Percentiles rank a stretch among this genome's conserved stretches.
phyloP scores from a whole-genome alignment of 2,113 vertebrate species.

The Hippoglossus stenolepis region DNA sequence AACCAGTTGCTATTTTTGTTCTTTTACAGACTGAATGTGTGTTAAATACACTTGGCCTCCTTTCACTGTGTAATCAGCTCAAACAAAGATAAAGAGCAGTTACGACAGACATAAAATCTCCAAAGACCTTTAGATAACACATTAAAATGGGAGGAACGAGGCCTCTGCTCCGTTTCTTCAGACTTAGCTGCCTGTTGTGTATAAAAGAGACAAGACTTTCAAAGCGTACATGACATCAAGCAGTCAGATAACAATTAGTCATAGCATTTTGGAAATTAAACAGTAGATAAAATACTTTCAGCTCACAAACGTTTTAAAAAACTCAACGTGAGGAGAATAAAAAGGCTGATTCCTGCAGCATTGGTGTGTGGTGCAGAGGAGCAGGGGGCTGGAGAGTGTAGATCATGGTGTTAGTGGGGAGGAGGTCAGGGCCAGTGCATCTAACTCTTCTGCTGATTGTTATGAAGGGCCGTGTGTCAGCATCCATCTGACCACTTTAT shows the following conservation, averaged over 20 bases:
- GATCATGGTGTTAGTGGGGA: conserved; percentile 56
- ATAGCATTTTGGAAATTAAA: conserved; percentile 20
- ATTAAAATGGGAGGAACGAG: conserved; percentile 42
- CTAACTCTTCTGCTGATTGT: conserved; percentile 75
- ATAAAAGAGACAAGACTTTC: no score
- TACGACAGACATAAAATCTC: conserved; percentile 57
- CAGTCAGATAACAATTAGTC: conserved; percentile 16
- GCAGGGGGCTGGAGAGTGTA: conserved; percentile 47
- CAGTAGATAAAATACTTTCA: background rate
- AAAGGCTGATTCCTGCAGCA: background rate
- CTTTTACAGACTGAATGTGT: background rate
- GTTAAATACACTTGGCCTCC: conserved; percentile 25
- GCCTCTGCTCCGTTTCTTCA: conserved; percentile 24
- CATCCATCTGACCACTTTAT: conserved; percentile 76
- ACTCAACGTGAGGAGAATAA: background rate
- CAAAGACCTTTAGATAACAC: conserved; percentile 49
- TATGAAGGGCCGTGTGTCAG: conserved; percentile 79
- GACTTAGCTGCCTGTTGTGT: background rate
- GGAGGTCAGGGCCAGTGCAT: conserved; percentile 74
- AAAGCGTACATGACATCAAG: background rate
- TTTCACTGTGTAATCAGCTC: conserved; percentile 62
- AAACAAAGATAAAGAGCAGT: conserved; percentile 62
- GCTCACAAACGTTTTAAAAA: background rate
- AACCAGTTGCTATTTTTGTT: background rate
- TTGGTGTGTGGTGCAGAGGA: conserved; percentile 23